Conservation (phyloP, 35 echinoderm and acorn worm species). For the Diadema setosum region DNA sequence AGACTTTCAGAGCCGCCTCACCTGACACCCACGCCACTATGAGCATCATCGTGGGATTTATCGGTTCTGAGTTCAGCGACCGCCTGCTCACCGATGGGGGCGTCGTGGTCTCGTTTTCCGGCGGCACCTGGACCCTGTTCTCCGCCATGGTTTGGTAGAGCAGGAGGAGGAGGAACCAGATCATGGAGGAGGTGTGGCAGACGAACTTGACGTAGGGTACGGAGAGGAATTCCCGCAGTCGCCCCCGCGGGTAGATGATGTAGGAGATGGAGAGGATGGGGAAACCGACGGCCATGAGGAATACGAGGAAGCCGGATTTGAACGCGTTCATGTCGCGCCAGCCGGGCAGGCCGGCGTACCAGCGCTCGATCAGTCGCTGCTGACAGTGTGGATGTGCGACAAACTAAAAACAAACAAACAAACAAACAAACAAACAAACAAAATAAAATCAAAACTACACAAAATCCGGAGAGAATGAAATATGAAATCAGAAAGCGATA, state of each 20-base stretch:
- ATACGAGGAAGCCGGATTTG: constrained; percentile 40
- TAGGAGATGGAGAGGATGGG: constrained; percentile 84
- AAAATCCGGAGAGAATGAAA: no score
- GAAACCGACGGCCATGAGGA: constrained; percentile 78
- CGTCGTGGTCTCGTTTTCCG: not conserved
- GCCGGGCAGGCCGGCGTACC: constrained; percentile 91
- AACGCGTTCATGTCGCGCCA: constrained; percentile 79
- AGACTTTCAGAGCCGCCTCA: constrained; percentile 12
- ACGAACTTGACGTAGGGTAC: constrained; percentile 98
- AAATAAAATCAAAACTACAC: no score
- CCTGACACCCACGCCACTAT: constrained; percentile 88
- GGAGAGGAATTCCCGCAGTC: constrained; percentile 56
- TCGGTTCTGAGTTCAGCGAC: not conserved
- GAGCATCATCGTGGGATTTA: constrained; percentile 48
- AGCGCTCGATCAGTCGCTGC: constrained; percentile 90
- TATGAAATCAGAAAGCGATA: no score
- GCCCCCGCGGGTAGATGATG: constrained; percentile 74
- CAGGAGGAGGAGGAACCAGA: constrained; percentile 82
- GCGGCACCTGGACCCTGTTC: not conserved
- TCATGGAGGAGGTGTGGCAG: constrained; percentile 90
- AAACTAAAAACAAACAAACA: no score
- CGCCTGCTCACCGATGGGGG: not conserved
- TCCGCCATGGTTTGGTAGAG: constrained; percentile 78
- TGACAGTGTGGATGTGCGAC: constrained; percentile 98
- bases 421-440: no score